Conservation (phyloP, 2,797 vertebrate species). For the Chaetodon trifasciatus region DNA sequence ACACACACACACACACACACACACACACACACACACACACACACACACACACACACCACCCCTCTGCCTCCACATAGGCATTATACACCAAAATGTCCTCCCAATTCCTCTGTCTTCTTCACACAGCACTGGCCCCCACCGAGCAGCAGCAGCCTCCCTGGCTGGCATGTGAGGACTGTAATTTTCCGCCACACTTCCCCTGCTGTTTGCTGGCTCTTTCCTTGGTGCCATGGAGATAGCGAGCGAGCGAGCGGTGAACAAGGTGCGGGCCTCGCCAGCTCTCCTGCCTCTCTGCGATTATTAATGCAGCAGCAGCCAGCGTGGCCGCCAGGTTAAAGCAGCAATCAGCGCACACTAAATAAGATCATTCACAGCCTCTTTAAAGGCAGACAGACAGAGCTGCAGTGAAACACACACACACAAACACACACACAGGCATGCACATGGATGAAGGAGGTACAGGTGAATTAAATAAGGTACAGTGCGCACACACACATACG, state of each 20-base stretch:
- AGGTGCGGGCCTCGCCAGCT: slow-evolving; percentile 79
- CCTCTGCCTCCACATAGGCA: slow-evolving; percentile 52
- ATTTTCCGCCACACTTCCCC: slow-evolving; percentile 87
- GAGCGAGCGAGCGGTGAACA: slow-evolving; percentile 75
- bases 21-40: slow-evolving; percentile 35
- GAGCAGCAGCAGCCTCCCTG: slow-evolving; percentile 69
- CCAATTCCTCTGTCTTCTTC: slow-evolving; percentile 76
- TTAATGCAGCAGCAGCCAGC: slow-evolving; percentile 84
- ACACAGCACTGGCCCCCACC: slow-evolving; percentile 73
- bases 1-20: slow-evolving; percentile 30
- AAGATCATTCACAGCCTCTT: slow-evolving; percentile 85
- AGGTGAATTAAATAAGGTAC: slow-evolving; percentile 24
- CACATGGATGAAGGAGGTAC: slow-evolving; percentile 27
- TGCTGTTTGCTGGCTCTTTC: slow-evolving; percentile 83
- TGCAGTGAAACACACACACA: slow-evolving; percentile 46
- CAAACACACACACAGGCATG: slow-evolving; percentile 10
- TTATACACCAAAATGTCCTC: slow-evolving; percentile 67
- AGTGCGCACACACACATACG: background rate
- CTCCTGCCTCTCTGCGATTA: slow-evolving; percentile 79
- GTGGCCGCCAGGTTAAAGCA: slow-evolving; percentile 85
- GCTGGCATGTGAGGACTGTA: slow-evolving; percentile 84
- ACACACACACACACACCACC: slow-evolving; percentile 27
- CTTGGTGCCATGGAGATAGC: slow-evolving; percentile 79
- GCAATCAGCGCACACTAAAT: slow-evolving; percentile 83
- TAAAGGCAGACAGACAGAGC: slow-evolving; percentile 72